A percentile compares a stretch with the other conserved stretches of the same genome.
Conservation (phyloP, 2,888 invertebrate genomes). For the Phyllotreta cruciferae region DNA sequence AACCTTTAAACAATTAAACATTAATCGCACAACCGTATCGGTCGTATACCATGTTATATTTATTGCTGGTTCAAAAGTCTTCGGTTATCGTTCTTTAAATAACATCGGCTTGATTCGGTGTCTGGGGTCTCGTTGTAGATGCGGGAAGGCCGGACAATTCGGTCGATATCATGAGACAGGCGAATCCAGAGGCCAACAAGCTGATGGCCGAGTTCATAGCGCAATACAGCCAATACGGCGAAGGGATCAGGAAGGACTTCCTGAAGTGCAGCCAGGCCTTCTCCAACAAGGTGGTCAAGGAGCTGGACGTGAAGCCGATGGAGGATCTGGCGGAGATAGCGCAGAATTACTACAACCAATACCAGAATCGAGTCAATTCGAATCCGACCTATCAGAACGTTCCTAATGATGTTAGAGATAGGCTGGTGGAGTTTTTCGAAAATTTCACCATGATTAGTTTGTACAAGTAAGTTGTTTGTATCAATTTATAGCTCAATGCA, state of each 20-base stretch:
- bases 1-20: background rate
- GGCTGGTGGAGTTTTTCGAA: constrained; percentile 91
- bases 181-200: constrained; percentile 63
- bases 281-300: constrained; percentile 69
- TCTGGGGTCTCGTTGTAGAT: constrained; percentile 48
- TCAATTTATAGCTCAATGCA: background rate
- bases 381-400: constrained; percentile 69
- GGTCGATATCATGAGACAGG: constrained; percentile 56
- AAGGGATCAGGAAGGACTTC: constrained; percentile 67
- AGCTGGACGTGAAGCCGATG: constrained; percentile 68
- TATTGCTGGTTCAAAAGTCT: no score
- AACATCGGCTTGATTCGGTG: background rate
- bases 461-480: constrained; percentile 70
- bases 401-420: constrained; percentile 77
- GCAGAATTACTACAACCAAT: constrained; percentile 88
- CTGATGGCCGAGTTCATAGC: constrained; percentile 57
- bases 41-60: no score
- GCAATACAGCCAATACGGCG: constrained; percentile 59
- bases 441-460: constrained; percentile 90
- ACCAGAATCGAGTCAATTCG: constrained; percentile 77
- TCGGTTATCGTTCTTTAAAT: background rate
- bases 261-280: constrained; percentile 73
- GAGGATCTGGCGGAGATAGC: constrained; percentile 90
- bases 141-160: constrained; percentile 57
- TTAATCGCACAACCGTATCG: background rate